phyloP scores from a whole-genome alignment of 2,797 vertebrate genomes.

The Sphaeramia orbicularis region DNA sequence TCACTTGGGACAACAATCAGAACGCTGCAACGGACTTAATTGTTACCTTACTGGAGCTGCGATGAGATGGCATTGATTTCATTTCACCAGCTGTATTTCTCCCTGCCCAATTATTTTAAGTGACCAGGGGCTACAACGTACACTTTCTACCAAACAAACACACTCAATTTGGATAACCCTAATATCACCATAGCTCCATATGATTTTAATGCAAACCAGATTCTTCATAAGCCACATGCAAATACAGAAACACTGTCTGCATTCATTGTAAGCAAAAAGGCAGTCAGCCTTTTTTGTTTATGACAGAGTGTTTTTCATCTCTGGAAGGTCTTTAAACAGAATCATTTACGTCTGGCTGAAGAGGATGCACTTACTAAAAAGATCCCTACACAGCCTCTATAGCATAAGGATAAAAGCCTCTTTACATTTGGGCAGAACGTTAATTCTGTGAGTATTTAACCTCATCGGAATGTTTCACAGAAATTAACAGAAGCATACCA shows the following conservation, averaged over 20 bases:
- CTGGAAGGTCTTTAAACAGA: background rate
- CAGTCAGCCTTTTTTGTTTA: background rate
- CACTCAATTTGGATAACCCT: conserved; percentile 10
- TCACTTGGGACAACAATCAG: conserved; percentile 38
- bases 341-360: conserved; percentile 22
- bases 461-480: conserved; percentile 26
- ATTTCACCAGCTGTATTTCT: conserved; percentile 46
- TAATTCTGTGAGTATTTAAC: background rate
- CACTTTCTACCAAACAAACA: conserved; percentile 5
- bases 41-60: conserved; percentile 27
- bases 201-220: conserved; percentile 29
- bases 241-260: background rate
- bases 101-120: conserved; percentile 56
- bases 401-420: conserved; percentile 3
- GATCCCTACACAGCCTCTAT: background rate
- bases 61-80: conserved; percentile 55
- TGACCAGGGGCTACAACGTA: conserved; percentile 30
- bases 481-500: conserved; percentile 30
- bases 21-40: conserved; percentile 19
- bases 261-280: conserved; percentile 3
- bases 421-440: conserved; percentile 11
- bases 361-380: conserved; percentile 16
- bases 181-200: background rate
- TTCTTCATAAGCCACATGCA: conserved; percentile 1
- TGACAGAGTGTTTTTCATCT: conserved; percentile 6